Percentiles rank a stretch among this genome's conserved stretches.
Conservation (phyloP, 2,797 vertebrate genomes). For the Chromis chromis region DNA sequence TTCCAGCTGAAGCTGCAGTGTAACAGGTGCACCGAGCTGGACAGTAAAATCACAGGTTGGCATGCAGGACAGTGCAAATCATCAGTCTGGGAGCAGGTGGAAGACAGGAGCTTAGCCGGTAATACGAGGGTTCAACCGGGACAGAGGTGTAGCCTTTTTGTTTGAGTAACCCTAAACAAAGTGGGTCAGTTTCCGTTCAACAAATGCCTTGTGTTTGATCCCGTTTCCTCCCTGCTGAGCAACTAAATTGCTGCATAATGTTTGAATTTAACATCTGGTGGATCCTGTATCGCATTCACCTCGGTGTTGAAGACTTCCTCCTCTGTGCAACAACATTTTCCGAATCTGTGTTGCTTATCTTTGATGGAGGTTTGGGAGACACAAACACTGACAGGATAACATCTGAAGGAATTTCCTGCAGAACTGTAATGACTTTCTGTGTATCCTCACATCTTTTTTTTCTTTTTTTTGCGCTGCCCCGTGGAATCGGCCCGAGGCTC, state of each 20-base stretch:
- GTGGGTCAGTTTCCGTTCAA: constrained; percentile 48
- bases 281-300: constrained; percentile 24
- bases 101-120: constrained; percentile 58
- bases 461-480: constrained; percentile 22
- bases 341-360: constrained; percentile 53
- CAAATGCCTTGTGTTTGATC: constrained; percentile 56
- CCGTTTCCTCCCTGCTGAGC: constrained; percentile 44
- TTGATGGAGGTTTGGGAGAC: constrained; percentile 52
- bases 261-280: constrained; percentile 45
- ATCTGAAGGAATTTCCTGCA: constrained; percentile 77
- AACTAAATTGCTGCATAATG: constrained; percentile 28
- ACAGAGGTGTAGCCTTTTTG: constrained; percentile 58
- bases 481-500: constrained; percentile 26
- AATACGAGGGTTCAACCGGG: constrained; percentile 64
- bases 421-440: constrained; percentile 31
- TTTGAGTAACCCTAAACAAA: constrained; percentile 56
- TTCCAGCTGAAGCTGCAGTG: constrained; percentile 24
- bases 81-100: constrained; percentile 62
- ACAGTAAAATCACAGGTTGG: constrained; percentile 52
- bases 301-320: constrained; percentile 22
- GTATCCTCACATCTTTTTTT: constrained; percentile 24
- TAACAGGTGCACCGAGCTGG: constrained; percentile 54
- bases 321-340: constrained; percentile 22
- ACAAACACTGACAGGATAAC: constrained; percentile 70
- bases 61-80: constrained; percentile 54